Base-by-base conservation (phyloP, 1,140 invertebrate genomes). In the Helicoverpa armigera region DNA sequence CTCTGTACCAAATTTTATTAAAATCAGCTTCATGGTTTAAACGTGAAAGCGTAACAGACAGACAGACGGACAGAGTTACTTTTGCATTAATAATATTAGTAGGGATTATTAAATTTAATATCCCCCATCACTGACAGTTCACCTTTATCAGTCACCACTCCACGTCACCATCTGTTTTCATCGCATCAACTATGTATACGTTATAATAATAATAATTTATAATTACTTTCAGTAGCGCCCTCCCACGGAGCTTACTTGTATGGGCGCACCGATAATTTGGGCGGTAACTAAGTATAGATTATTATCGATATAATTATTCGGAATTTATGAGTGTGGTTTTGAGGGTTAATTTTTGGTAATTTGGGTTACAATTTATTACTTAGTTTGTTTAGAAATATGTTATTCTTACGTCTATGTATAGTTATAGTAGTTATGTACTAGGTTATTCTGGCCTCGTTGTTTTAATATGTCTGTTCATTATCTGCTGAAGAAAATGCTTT, bases 131-230 rank as follows among this genome's bases (percentile, higher is more conserved):
- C 14, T 70, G 67, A 70, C 67, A 70, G 67, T 29, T 53, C 18
- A 70, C 67, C 67, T 51, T 70, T 70, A 70, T 70, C 67, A 70
- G 50, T 70, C 67, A 16, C 48, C 67, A 70, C 67, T 12, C 18
- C 11, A 53, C 50, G 67, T 51, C 67, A 70, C 67, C 67, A 70
- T 70, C 48, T 70, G 67, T 70, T 70, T 70, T 70, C 50, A 48
- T 70, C 67, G 29, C 67, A 67, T 67, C 65, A 67, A 67, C 50
- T 43, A 43, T 31, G 61, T 63, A 4, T 67, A 50, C 43, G n/a
- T 67, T 67, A 67, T 67, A 50, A 29, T 70, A 70, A 67, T 67
- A 50, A 51, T 69, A 70, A 53, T 53, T 70, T 70, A 70, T 70
- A 70, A 67, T 67, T 67, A 53, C 67, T 70, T 70, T 51, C 16